These are phyloP conservation scores for Neuroterus valhalla DNA, from an alignment of 1,140 invertebrate genomes.

Conservation along the genomic window DNA sequence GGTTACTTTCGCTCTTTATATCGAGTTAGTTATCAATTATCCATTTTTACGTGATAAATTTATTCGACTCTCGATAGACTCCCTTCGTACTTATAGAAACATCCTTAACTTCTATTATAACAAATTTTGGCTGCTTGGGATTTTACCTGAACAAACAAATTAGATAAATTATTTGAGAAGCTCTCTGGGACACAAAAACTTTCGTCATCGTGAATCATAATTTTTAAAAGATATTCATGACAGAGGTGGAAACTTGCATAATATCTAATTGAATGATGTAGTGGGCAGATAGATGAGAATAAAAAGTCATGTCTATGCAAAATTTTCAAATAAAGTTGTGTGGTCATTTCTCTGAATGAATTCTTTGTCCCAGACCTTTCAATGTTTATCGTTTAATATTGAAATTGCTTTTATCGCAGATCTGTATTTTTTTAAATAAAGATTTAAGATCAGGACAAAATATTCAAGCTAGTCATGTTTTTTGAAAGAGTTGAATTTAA, in stretches of 20 bases:
- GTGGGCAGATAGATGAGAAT: slow-evolving; percentile 16
- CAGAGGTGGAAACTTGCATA: slow-evolving; percentile 12
- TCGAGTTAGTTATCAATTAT: no score
- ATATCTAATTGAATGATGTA: slow-evolving; percentile 26
- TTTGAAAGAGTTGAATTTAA: no score
- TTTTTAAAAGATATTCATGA: slow-evolving; percentile 19
- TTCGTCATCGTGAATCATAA: slow-evolving; percentile 23
- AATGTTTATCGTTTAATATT: neutral
- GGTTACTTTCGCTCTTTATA: neutral
- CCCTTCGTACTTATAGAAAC: no score
- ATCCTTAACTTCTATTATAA: no score
- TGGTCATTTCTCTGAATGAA: neutral
- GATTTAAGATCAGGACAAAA: no score
- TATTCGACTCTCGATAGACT: neutral
- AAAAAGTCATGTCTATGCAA: slow-evolving; percentile 18
- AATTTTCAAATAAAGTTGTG: slow-evolving; percentile 22
- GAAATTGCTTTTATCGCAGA: neutral
- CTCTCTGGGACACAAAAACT: neutral
- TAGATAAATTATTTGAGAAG: no score
- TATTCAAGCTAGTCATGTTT: no score
- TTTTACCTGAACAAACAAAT: no score
- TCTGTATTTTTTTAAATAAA: no score
- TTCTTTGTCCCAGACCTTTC: neutral
- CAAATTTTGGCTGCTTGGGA: no score
- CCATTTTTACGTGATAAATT: neutral